Conservation (phyloP, 2,797 vertebrate genomes). For the Paguma larvata region DNA sequence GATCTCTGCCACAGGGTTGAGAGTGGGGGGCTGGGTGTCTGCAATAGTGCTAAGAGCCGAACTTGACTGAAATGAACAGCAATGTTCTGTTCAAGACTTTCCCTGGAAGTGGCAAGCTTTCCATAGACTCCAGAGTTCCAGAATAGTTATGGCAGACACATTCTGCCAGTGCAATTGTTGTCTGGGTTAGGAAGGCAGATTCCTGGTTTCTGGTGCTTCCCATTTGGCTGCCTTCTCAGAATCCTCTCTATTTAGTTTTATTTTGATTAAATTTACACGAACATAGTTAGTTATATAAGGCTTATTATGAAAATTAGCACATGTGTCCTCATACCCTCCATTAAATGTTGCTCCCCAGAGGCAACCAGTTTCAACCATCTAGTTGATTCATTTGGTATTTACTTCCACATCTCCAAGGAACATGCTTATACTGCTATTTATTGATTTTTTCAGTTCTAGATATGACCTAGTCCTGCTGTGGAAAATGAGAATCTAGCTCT, state of each 20-base stretch:
- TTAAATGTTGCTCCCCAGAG: neutral
- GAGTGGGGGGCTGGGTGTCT: neutral
- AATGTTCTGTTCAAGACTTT: neutral
- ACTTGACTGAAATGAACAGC: neutral
- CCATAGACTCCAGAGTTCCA: neutral
- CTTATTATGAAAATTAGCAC: neutral
- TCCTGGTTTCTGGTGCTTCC: neutral
- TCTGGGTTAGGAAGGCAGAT: neutral
- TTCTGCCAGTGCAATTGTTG: neutral
- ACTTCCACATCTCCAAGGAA: neutral
- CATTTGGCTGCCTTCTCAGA: neutral
- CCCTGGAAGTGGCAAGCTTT: neutral
- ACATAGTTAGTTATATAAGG: neutral
- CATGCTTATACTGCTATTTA: neutral
- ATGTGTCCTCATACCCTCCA: neutral
- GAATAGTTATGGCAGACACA: neutral
- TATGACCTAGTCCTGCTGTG: neutral
- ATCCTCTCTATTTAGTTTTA: neutral
- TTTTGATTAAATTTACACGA: neutral
- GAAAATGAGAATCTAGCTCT: neutral
- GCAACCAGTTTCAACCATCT: neutral
- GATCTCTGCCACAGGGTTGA: neutral
- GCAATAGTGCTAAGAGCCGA: neutral
- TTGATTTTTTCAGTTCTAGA: constrained; percentile 17
- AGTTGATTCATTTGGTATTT: neutral